phyloP scores from a whole-genome alignment of 1,140 invertebrate genomes.

The Alviniconcha marisindica region DNA sequence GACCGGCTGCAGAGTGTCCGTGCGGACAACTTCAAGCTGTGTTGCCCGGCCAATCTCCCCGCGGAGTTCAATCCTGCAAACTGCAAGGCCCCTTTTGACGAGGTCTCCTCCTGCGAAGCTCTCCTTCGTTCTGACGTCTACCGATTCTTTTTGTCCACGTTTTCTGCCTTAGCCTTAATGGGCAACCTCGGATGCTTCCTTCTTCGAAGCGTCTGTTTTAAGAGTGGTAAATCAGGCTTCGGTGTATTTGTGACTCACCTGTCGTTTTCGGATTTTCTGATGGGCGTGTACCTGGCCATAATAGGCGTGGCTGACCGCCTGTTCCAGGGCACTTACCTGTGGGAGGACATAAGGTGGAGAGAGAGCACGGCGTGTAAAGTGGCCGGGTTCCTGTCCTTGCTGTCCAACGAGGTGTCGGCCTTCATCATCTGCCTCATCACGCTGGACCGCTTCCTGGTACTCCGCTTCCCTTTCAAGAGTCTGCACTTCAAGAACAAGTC shows the following conservation, averaged over 20 bases:
- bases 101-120: conserved; percentile 13
- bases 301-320: conserved; percentile 3
- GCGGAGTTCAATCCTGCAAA: neutral
- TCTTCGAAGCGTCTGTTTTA: conserved; percentile 38
- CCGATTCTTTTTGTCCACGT: conserved; percentile 45
- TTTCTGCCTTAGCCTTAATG: conserved; percentile 48
- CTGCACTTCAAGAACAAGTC: neutral
- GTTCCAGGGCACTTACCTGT: neutral
- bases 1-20: neutral
- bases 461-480: conserved; percentile 4
- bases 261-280: neutral
- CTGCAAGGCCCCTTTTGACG: conserved; percentile 5
- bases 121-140: conserved; percentile 20
- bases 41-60: conserved; percentile 21
- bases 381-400: neutral
- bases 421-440: conserved; percentile 28
- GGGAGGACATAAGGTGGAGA: neutral
- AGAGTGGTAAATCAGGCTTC: too few relatives aligned
- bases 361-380: neutral
- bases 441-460: conserved; percentile 18
- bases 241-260: conserved; percentile 5
- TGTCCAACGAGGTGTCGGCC: conserved; percentile 10
- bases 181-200: conserved; percentile 53
- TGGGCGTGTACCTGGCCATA: neutral
- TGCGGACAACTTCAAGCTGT: conserved; percentile 21